These are phyloP conservation scores for Euschistus heros DNA, from an alignment of 1,140 invertebrate species.

Conservation along the genomic window DNA sequence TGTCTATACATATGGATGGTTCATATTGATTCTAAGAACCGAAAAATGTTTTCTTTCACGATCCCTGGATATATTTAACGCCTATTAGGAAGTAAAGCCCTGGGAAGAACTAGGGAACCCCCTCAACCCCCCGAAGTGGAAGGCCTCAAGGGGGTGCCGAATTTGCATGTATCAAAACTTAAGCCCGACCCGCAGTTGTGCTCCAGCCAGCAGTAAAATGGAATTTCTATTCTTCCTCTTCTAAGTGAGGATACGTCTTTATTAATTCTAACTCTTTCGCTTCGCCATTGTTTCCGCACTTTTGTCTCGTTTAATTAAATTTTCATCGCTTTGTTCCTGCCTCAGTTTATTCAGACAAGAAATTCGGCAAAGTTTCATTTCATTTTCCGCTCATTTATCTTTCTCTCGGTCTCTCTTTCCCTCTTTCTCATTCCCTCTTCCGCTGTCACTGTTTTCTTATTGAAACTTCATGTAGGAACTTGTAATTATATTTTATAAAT, in stretches of 20 bases:
- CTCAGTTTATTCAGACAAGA: not conserved
- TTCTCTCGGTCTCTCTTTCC: no score
- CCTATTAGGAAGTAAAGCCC: no score
- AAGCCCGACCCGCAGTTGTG: not conserved
- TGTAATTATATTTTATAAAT: no score
- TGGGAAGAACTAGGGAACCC: not conserved
- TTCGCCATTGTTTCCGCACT: not conserved
- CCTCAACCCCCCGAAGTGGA: not conserved
- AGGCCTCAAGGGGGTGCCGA: conserved; percentile 8
- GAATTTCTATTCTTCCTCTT: not conserved
- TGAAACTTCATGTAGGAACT: no score
- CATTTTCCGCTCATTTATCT: no score
- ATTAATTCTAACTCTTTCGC: not conserved
- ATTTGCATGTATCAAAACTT: conserved; percentile 25
- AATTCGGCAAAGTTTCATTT: no score
- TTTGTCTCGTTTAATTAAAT: not conserved
- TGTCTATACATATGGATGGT: no score
- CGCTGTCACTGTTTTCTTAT: no score
- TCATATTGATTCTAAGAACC: no score
- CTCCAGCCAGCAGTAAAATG: not conserved
- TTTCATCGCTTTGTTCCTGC: conserved; percentile 1
- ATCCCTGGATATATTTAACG: no score
- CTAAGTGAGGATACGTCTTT: not conserved
- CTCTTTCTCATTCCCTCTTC: no score
- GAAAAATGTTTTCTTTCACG: no score